Evolutionary conservation across 2,797 vertebrate species (phyloP).

Genomic region (Urosaurus nigricauda): DNA sequence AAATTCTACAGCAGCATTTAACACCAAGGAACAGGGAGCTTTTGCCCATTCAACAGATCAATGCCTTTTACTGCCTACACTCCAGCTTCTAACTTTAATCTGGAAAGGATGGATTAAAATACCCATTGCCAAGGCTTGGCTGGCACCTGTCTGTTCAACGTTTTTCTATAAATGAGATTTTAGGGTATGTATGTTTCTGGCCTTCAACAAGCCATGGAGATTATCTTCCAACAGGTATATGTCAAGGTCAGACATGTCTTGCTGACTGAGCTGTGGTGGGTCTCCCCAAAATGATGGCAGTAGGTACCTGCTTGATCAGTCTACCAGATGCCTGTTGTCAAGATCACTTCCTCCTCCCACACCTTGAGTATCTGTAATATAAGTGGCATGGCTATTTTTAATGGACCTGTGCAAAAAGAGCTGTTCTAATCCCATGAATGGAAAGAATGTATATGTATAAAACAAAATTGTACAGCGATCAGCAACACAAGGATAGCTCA

Average conservation of each 20-base stretch:
- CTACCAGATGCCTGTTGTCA: background rate
- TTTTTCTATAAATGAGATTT: background rate
- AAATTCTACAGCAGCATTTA: conserved; percentile 58
- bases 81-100: background rate
- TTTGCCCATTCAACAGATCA: background rate
- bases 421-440: background rate
- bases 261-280: too few species aligned
- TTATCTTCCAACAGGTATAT: background rate
- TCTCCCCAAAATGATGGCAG: too few species aligned
- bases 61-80: background rate
- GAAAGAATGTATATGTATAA: background rate
- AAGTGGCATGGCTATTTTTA: background rate
- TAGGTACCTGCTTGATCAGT: too few species aligned
- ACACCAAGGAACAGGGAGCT: conserved; percentile 53
- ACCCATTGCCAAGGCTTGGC: background rate
- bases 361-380: background rate
- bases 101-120: background rate
- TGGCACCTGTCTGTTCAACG: background rate
- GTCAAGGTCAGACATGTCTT: background rate
- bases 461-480: background rate
- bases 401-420: background rate
- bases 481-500: background rate
- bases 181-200: background rate
- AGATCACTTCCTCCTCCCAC: background rate
- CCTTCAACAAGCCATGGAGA: background rate